A percentile compares a stretch with the other conserved stretches of the same genome.
phyloP scores from a whole-genome alignment of 2,797 vertebrate species.

The Capromys pilorides region DNA sequence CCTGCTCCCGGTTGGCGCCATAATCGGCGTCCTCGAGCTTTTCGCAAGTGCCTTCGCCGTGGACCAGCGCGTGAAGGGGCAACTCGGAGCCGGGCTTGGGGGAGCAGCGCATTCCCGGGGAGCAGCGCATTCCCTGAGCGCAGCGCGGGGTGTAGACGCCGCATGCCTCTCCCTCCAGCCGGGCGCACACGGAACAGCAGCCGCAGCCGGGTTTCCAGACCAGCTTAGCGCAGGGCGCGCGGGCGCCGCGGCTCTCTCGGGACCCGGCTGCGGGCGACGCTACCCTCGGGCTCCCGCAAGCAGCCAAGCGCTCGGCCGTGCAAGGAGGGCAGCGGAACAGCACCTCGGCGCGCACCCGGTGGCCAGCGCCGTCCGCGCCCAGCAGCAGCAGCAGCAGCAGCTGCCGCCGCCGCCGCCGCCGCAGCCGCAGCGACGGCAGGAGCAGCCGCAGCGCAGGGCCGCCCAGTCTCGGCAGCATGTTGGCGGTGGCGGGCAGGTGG shows the following conservation, averaged over 20 bases:
- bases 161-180: constrained; percentile 90
- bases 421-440: constrained; percentile 72
- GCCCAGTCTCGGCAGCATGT: constrained; percentile 72
- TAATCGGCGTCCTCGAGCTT: constrained; percentile 86
- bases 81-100: no score
- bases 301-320: constrained; percentile 79
- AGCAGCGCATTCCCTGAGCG: constrained; percentile 91
- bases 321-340: constrained; percentile 81
- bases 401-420: constrained; percentile 63
- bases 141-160: no score
- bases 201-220: constrained; percentile 96
- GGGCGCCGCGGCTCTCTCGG: constrained; percentile 85
- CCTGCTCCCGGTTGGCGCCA: constrained; percentile 84
- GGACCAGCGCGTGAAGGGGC: no score
- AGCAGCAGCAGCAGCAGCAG: constrained; percentile 77
- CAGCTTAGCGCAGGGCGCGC: constrained; percentile 87
- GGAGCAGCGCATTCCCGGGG: constrained; percentile 86
- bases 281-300: constrained; percentile 83
- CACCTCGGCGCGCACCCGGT: constrained; percentile 70
- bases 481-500: constrained; percentile 69
- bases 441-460: constrained; percentile 68
- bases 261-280: constrained; percentile 85
- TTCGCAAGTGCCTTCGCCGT: constrained; percentile 91
- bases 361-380: constrained; percentile 76
- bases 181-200: constrained; percentile 94